Conservation (phyloP, 2,888 invertebrate species). For the Ophioninae sp. region DNA sequence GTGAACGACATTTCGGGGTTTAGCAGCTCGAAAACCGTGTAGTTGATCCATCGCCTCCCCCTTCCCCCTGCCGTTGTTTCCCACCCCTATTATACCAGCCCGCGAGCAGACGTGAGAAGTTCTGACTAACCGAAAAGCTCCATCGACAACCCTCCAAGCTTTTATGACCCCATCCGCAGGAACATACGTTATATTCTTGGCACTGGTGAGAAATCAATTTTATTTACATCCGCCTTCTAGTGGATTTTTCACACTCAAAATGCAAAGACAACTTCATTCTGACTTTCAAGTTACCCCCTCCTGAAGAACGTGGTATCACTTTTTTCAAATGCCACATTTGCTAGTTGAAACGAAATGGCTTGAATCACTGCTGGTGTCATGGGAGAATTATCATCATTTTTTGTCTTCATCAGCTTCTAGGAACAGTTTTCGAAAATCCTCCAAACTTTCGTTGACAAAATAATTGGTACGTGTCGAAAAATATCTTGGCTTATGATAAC, state of each 20-base stretch:
- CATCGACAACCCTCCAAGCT: slow-evolving; percentile 35
- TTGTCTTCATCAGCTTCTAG: not conserved
- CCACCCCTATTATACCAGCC: slow-evolving; percentile 6
- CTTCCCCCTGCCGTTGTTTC: not conserved
- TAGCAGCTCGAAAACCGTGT: slow-evolving; percentile 1
- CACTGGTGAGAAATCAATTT: slow-evolving; percentile 25
- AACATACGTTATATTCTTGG: slow-evolving; percentile 31
- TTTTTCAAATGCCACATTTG: no score
- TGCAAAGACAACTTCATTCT: not conserved
- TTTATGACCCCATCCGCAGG: slow-evolving; percentile 9
- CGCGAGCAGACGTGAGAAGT: slow-evolving; percentile 27
- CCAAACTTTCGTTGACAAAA: no score
- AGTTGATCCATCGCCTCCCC: not conserved
- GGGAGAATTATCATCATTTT: not conserved
- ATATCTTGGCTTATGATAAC: no score
- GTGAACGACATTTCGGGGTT: slow-evolving; percentile 57
- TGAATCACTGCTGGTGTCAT: no score
- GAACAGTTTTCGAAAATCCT: no score
- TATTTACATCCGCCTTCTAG: not conserved
- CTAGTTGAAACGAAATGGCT: no score
- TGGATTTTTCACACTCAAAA: not conserved
- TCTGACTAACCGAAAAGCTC: slow-evolving; percentile 36
- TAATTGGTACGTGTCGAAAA: no score
- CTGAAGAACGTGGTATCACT: not conserved
- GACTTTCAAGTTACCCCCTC: not conserved